Base-by-base conservation (phyloP, 2,113 vertebrate species). In the Hemichromis elongatus region DNA sequence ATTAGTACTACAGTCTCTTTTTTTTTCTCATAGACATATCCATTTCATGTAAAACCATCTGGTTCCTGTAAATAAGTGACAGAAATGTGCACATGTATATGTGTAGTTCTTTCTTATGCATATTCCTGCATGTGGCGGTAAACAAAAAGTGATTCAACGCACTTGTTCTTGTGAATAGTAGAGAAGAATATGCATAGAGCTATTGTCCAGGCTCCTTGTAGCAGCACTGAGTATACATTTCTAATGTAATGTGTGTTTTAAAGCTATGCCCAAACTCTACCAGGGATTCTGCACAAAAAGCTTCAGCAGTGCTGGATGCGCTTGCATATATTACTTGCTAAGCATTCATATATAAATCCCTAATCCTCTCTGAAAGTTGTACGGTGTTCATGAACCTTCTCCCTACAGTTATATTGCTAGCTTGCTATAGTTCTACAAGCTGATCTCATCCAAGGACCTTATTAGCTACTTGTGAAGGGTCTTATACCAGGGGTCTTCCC, bases 401-500 rank as follows among this genome's bases (percentile, higher is more conserved):
- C 79, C 86, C 57, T 30, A 79, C 86, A 40, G 80, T 82, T 87
- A 86, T 61, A 90, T 66, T 90, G 92, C 82, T 92, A 86, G 75
- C 83, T 88, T 90, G 87, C 90, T 82, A 45, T 45, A 61, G 75
- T 80, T 87, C 83, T 85, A 37, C 80, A 79, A 87, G 88, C 85
- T 89, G 84, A 92, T 92, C 82, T 86, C 79, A 88, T 82, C 89
- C 88, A 33, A 86, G 89, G 82, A 90, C 90, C 93, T 92, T 92
- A 92, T 93, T 94, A 95, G 53, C 84, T 85, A 83, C 90, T 90
- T 91, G 79, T 93, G 88, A 89, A 86, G 89, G 88, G 89, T 92
- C 87, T 92, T 85, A 80, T 82, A 63, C 89, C 30, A 16, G 26
- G 83, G 89, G 88, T 88, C 89, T 86, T 16, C 42, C 86, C 94